A percentile compares a stretch with the other conserved stretches of the same genome.
Conservation (phyloP, 1,140 invertebrate genomes). For the Campoletis sonorensis region DNA sequence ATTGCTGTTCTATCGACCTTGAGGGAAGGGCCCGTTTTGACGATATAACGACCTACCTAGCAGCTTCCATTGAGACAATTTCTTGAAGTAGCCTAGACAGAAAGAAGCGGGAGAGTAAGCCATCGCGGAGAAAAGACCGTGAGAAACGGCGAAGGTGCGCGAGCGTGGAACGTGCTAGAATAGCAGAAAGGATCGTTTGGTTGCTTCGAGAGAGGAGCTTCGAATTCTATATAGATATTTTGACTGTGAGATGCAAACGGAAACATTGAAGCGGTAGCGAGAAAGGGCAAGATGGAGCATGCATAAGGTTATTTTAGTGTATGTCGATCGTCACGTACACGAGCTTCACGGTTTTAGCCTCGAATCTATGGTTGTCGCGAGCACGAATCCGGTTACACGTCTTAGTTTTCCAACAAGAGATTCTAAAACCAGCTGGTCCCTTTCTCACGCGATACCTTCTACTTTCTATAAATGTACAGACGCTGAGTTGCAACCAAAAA, state of each 20-base stretch:
- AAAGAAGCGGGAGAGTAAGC: conserved; percentile 1
- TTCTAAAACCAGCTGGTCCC: background rate
- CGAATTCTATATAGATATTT: background rate
- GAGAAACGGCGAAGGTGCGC: conserved; percentile 6
- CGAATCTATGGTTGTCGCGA: conserved; percentile 28
- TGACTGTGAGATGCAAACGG: background rate
- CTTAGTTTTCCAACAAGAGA: conserved; percentile 33
- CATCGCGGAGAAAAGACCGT: conserved; percentile 20
- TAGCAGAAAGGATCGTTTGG: conserved; percentile 5
- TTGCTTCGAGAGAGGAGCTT: background rate
- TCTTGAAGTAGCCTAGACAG: background rate
- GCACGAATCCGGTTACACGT: conserved; percentile 30
- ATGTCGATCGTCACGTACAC: conserved; percentile 33
- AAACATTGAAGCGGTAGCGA: background rate
- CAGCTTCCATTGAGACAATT: background rate
- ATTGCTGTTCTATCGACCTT: conserved; percentile 3
- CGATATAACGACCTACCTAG: conserved; percentile 28
- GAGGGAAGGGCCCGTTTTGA: background rate
- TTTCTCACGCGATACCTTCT: conserved; percentile 22
- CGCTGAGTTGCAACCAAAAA: background rate
- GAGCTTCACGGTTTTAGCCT: conserved; percentile 26
- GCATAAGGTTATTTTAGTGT: conserved; percentile 30
- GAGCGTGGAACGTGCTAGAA: conserved; percentile 3
- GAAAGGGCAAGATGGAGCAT: background rate
- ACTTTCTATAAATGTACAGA: background rate